Evolutionary conservation across 2,113 vertebrate species (phyloP).

Genomic region (Sylvicapra grimmia): DNA sequence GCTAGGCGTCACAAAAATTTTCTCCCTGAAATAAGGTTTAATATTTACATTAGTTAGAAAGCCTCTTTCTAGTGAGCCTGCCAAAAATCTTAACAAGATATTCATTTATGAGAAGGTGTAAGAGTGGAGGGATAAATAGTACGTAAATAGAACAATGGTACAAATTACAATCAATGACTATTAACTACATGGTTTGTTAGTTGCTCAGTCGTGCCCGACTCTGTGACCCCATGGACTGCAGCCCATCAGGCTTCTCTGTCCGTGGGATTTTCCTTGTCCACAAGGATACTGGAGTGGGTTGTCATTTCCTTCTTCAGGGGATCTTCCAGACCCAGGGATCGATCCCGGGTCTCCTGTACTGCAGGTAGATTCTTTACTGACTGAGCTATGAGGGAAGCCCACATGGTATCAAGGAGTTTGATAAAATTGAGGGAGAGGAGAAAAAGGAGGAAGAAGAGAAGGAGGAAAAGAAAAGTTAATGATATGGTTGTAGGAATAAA

Average conservation of each 20-base stretch:
- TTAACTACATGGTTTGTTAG: background rate
- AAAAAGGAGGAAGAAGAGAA: background rate
- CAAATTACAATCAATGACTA: background rate
- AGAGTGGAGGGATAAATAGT: background rate
- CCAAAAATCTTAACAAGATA: background rate
- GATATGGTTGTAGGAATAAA: background rate
- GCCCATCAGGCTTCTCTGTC: background rate
- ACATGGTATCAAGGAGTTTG: background rate
- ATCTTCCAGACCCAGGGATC: background rate
- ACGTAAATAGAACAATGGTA: background rate
- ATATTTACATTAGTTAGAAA: background rate
- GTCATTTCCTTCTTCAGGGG: background rate
- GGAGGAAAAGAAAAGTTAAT: background rate
- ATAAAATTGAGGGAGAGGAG: background rate
- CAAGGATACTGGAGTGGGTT: background rate
- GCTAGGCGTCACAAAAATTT: background rate
- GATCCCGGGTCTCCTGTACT: fast-evolving
- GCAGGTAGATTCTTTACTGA: background rate
- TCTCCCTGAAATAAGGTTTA: background rate
- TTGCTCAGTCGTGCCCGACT: background rate
- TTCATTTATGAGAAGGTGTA: background rate
- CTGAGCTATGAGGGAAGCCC: background rate
- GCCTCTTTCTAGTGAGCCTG: background rate
- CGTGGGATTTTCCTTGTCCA: background rate
- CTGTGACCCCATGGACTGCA: background rate